Percentiles rank a stretch among this genome's conserved stretches.
Evolutionary conservation across 2,797 vertebrate genomes (phyloP).

Genomic region (Pantherophis vulpinus): DNA sequence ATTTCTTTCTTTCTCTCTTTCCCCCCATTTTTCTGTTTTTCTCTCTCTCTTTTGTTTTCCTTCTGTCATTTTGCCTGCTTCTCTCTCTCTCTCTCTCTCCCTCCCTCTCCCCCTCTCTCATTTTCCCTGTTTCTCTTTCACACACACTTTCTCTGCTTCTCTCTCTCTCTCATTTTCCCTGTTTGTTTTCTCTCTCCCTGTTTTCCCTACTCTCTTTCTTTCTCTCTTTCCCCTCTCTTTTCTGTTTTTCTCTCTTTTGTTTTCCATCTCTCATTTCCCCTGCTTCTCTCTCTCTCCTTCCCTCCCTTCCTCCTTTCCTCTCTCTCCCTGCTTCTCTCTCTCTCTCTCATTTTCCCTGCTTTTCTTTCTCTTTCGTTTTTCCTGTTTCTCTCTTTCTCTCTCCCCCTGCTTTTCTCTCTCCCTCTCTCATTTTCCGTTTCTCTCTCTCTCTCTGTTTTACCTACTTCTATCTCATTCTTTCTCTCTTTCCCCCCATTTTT

Average conservation of each 20-base stretch:
- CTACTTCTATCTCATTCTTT: background rate
- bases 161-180: conserved; percentile 42
- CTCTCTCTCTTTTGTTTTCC: no score
- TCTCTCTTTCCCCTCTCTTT: background rate
- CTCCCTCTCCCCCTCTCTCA: no score
- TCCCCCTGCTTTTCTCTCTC: background rate
- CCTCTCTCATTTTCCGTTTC: background rate
- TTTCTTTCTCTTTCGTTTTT: background rate
- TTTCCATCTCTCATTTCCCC: background rate
- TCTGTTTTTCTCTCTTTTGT: background rate
- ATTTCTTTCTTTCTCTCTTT: background rate
- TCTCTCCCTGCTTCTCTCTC: conserved; percentile 74
- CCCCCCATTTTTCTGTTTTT: background rate
- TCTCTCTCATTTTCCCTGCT: background rate
- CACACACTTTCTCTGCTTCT: background rate
- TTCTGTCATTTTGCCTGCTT: no score
- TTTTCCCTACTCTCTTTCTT: background rate
- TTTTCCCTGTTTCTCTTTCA: background rate
- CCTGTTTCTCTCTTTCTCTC: background rate
- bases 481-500: background rate
- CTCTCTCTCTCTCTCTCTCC: background rate
- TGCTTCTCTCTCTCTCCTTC: background rate
- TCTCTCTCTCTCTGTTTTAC: background rate
- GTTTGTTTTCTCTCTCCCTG: conserved; percentile 66
- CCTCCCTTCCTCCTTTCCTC: no score